Conservation (phyloP, 2,888 invertebrate genomes). For the Rhyacophila evoluta region DNA sequence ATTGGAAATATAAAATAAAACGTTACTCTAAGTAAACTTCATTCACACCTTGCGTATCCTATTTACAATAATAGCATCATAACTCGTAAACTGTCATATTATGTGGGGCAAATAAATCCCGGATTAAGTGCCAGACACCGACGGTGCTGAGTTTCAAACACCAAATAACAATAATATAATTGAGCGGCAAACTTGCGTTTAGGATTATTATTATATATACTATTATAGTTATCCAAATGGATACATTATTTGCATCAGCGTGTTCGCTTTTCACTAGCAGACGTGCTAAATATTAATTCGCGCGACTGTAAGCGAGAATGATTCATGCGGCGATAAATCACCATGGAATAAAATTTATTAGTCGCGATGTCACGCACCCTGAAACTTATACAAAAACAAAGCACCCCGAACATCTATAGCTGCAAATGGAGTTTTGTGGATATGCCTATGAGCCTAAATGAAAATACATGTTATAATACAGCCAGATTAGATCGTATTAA, state of each 20-base stretch:
- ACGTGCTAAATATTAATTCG: slow-evolving; percentile 22
- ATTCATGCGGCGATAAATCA: slow-evolving; percentile 49
- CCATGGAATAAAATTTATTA: slow-evolving; percentile 48
- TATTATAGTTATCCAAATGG: background rate
- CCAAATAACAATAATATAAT: background rate
- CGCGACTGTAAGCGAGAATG: slow-evolving; percentile 27
- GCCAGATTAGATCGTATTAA: no score
- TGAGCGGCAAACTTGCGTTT: slow-evolving; percentile 12
- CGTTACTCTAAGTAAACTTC: background rate
- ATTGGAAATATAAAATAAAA: background rate
- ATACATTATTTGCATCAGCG: slow-evolving; percentile 3
- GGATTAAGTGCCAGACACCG: slow-evolving; percentile 4
- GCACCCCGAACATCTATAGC: slow-evolving; percentile 30
- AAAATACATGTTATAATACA: no score
- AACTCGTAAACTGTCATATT: background rate
- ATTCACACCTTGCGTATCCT: background rate
- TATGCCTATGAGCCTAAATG: no score
- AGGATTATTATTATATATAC: background rate
- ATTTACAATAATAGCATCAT: background rate
- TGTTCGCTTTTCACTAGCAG: background rate
- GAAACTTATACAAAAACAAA: slow-evolving; percentile 51
- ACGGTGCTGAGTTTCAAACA: slow-evolving; percentile 6
- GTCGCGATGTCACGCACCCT: slow-evolving; percentile 34
- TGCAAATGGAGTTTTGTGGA: background rate
- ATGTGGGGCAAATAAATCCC: background rate